Percentiles rank a stretch among this genome's conserved stretches.
Conservation (phyloP, 2,888 invertebrate species). For the Smittia sp. region DNA sequence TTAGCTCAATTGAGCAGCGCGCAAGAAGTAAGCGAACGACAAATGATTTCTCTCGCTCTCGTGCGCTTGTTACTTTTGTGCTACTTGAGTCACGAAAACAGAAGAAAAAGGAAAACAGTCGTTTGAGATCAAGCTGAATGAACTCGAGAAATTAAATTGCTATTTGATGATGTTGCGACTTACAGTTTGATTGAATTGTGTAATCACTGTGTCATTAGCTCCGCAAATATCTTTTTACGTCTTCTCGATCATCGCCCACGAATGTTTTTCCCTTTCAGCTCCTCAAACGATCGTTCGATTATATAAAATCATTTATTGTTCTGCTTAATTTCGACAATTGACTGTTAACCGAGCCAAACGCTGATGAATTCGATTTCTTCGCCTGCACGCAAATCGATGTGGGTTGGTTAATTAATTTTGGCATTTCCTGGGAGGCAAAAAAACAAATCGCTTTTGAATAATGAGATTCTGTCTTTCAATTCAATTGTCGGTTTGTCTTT, state of each 20-base stretch:
- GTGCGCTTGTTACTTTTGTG: conserved; percentile 7
- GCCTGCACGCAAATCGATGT: not conserved
- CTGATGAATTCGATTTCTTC: conserved; percentile 13
- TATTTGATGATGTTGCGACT: conserved; percentile 9
- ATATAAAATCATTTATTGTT: conserved; percentile 6
- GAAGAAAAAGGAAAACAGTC: conserved; percentile 13
- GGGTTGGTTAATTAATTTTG: conserved; percentile 10
- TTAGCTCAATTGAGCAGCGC: conserved; percentile 18
- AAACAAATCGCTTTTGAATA: not conserved
- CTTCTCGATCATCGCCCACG: not conserved
- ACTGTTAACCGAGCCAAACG: conserved; percentile 33
- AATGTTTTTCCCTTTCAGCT: not conserved
- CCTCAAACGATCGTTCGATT: not conserved
- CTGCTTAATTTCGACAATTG: conserved; percentile 18
- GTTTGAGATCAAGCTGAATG: conserved; percentile 18
- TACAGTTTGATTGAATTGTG: conserved; percentile 22
- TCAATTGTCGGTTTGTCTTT: no score
- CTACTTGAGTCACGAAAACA: conserved; percentile 33
- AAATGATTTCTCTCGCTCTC: not conserved
- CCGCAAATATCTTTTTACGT: not conserved
- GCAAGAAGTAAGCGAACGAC: conserved; percentile 5
- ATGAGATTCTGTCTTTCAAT: no score
- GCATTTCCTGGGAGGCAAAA: conserved; percentile 29
- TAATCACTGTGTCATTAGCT: conserved; percentile 9
- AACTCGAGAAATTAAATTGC: conserved; percentile 21